Evolutionary conservation across 2,113 vertebrate genomes (phyloP).

Genomic region (Prionailurus bengalensis): DNA sequence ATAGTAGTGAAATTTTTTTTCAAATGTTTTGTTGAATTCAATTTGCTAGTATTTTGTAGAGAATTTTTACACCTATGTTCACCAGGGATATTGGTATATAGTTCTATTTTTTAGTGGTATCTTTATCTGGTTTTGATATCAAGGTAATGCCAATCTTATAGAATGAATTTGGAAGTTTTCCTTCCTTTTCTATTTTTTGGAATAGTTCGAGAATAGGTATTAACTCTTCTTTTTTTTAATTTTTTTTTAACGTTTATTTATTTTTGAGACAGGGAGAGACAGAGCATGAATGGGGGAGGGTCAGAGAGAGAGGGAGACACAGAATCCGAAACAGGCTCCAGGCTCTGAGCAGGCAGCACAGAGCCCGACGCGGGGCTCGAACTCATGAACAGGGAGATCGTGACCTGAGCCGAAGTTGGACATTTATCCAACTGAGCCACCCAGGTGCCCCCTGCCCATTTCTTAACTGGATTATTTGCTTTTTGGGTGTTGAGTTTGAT

Average conservation of each 20-base stretch:
- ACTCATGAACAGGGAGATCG: too few species aligned
- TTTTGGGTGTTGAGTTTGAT: too few species aligned
- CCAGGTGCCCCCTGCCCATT: too few species aligned
- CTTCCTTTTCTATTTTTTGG: neutral
- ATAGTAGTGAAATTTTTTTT: neutral
- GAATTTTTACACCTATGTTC: neutral
- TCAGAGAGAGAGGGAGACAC: too few species aligned
- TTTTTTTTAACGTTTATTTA: too few species aligned
- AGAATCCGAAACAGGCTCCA: too few species aligned
- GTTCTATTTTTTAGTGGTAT: neutral
- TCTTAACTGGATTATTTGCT: too few species aligned
- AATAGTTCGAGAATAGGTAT: neutral
- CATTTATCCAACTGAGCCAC: too few species aligned
- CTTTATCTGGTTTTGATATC: neutral
- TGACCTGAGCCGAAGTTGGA: too few species aligned
- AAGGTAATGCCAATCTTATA: neutral
- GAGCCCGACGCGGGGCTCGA: fast-evolving
- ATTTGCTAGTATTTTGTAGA: neutral
- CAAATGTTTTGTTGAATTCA: neutral
- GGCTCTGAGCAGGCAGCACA: too few species aligned
- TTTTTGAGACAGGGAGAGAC: too few species aligned
- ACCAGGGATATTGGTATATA: neutral
- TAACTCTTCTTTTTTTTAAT: neutral
- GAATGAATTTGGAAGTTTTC: neutral
- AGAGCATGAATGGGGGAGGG: too few species aligned